Evolutionary conservation across 2,113 vertebrate genomes (phyloP), one percentile per base, ranked within the genome.

Genomic region (Pangasianodon hypophthalmus): DNA sequence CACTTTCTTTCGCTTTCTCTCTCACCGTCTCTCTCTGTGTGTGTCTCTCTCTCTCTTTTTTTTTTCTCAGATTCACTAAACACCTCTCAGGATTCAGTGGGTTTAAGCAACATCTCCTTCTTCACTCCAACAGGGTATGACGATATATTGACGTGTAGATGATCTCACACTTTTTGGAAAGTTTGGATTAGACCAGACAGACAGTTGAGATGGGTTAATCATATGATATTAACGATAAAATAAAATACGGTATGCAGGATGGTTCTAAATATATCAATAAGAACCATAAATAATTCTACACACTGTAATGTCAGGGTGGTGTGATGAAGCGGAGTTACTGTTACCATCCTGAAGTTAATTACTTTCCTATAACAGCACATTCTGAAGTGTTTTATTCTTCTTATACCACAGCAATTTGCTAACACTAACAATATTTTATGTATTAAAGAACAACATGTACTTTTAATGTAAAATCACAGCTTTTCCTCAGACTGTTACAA

Each of bases 1-100:
- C 32, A 18, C 6, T 77, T 9, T 46, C 16, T 77, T 21, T 80
- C 32, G 62, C 16, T 64, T 5, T 37, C 4, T 86, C 4, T 69
- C 54, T 73, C 21, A 77, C 82, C 88, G 11, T 29, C 16, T 58
- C 60, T 56, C 54, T 37, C 37, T 86, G n/a, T 46, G 10, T 79
- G 10, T 82, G 29, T 75, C 26, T 67, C 9, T 41, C 6, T 87
- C 6, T 73, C n/a, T n/a, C n/a, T 41, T 77, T 11, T 85, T 64
- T 89, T 10, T 32, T 14, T 56, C 69, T 48, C 56, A 90, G 95
- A 96, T 50, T 91, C 95, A 90, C 92, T 98, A 62, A 97, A 97
- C 77, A 96, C 93, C 0, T 96, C 97, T 0, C 95, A 97, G 60
- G 97, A 98, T 60, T 96, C 97, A 19, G 95, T 94, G 37, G 96